Percentiles rank a stretch among this genome's conserved stretches.
These are phyloP conservation scores for Bedellia somnulentella DNA, from an alignment of 2,888 invertebrate species.

Conservation along the genomic window DNA sequence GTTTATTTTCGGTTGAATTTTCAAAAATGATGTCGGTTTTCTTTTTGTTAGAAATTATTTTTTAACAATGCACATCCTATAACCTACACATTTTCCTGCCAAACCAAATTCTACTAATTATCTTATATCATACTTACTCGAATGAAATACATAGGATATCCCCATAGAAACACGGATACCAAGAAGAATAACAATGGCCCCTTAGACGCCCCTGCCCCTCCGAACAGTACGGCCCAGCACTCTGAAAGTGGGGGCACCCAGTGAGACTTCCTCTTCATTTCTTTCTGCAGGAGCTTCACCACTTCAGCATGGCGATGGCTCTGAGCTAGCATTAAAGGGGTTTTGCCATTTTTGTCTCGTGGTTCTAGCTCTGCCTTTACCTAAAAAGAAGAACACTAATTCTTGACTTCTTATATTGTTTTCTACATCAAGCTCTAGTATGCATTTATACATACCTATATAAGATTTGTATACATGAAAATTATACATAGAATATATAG, in stretches of 20 bases:
- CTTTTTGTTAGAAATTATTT: too few species aligned
- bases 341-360: constrained; percentile 89
- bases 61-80: too few species aligned
- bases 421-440: too few species aligned
- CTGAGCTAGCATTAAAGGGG: constrained; percentile 85
- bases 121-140: constrained; percentile 65
- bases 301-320: constrained; percentile 86
- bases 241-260: constrained; percentile 89
- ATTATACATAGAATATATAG: too few species aligned
- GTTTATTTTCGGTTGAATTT: too few species aligned
- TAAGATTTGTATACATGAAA: too few species aligned
- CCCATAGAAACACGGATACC: constrained; percentile 85
- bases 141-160: constrained; percentile 91
- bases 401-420: too few species aligned
- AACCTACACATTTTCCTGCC: too few species aligned
- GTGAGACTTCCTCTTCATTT: constrained; percentile 78
- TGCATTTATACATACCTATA: too few species aligned
- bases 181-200: constrained; percentile 84
- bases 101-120: too few species aligned
- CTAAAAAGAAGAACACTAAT: constrained; percentile 43
- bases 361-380: constrained; percentile 86
- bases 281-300: constrained; percentile 77
- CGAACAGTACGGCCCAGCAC: constrained; percentile 86
- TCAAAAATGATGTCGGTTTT: too few species aligned
- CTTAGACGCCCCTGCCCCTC: constrained; percentile 89